phyloP scores from a whole-genome alignment of 1,140 invertebrate species.

The Parasteatoda tepidariorum region DNA sequence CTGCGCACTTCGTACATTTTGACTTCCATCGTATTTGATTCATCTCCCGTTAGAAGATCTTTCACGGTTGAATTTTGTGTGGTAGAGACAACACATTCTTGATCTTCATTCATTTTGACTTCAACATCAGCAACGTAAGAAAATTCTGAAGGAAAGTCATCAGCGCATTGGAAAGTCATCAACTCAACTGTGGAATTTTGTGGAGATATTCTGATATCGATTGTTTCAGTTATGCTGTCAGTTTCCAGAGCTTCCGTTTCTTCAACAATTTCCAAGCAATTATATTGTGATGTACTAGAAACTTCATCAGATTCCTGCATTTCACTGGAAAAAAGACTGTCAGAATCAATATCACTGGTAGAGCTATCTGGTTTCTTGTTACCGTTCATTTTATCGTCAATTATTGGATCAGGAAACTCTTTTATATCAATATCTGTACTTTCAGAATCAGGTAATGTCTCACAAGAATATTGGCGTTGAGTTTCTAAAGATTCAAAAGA shows the following conservation, averaged over 20 bases:
- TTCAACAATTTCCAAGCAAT: constrained; percentile 34
- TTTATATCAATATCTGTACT: neutral
- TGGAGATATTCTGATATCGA: constrained; percentile 50
- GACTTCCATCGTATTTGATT: neutral
- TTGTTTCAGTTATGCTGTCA: constrained; percentile 27
- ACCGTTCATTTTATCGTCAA: constrained; percentile 14
- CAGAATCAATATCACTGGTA: constrained; percentile 3
- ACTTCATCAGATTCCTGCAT: neutral
- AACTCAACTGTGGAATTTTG: constrained; percentile 39
- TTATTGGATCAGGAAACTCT: neutral
- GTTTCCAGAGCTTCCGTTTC: constrained; percentile 35
- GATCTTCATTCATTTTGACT: constrained; percentile 27
- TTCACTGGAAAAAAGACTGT: neutral
- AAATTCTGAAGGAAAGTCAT: constrained; percentile 31
- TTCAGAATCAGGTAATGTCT: neutral
- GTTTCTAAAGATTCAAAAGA: constrained; percentile 24
- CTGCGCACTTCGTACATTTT: neutral
- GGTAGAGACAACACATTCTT: neutral
- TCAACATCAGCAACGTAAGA: constrained; percentile 31
- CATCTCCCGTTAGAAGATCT: neutral
- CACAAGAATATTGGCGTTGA: neutral
- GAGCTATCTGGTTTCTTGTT: constrained; percentile 2
- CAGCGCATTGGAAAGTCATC: constrained; percentile 22
- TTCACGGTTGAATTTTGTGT: neutral
- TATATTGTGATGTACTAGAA: constrained; percentile 34